Base-by-base conservation (phyloP, 2,888 invertebrate species). In the Dynastes tityus region DNA sequence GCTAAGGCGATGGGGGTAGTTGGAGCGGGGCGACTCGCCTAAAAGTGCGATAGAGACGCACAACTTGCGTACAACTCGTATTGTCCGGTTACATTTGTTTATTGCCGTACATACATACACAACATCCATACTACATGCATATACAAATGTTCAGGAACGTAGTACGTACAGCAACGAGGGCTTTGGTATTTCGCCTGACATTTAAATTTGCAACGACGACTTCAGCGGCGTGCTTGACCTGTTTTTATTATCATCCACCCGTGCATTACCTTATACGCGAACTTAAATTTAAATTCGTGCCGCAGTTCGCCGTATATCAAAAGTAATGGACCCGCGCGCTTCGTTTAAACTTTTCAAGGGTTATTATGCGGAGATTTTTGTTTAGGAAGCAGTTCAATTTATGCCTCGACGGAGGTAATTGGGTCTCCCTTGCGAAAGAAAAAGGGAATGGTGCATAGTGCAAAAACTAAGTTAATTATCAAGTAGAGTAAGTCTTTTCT, bases 311-410 rank as follows among this genome's bases (percentile, higher is more conserved):
- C 65, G n/a, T 65, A 65, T 65, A 65, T 65, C 65, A 65, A 65
- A 65, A 16, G 65, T 65, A 65, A 65, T 65, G 16, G 40, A 65
- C 37, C 45, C 53, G 53, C 9, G 65, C 32, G 45, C 65, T 65
- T 65, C 45, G 40, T 65, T 65, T 65, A 65, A 65, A 65, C 65
- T 65, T 45, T 65, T 65, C 65, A 65, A 65, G 65, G 65, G 65
- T 65, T 65, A 65, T 65, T 65, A 65, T 37, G 65, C 65, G n/a
- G 37, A 40, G 65, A 65, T 65, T 65, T 65, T 65, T 65, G 45
- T 65, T 65, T 65, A 65, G 65, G 40, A 40, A 40, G 40, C 65
- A 32, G 45, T 65, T 65, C 37, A 65, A 40, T 37, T 65, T 53
- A 53, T 53, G 53, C 53, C 0, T 1, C 53, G 53, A 6, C n/a